Evolutionary conservation across 2,888 invertebrate genomes (phyloP), one percentile per base, ranked within the genome.

Genomic region (Morpho helenor): DNA sequence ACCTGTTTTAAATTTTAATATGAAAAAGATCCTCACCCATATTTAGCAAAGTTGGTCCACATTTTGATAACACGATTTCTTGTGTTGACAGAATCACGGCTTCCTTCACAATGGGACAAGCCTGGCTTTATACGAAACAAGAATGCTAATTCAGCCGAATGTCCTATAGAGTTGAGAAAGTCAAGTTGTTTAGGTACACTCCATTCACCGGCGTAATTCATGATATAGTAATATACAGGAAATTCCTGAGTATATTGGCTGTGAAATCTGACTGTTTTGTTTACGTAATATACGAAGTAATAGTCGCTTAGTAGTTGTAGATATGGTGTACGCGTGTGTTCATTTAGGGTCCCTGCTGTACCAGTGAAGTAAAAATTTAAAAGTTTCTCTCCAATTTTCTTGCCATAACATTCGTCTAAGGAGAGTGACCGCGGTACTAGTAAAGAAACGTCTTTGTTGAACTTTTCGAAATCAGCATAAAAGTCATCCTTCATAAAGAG

Each of bases 41-140:
- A 82, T 79, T 85, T 90, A 45, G 91, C 90, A 70, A 91, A 91
- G 68, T 91, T 91, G 0, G 90, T 90, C 89, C 91, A 91, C 84
- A 91, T 79, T 69, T 77, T 84, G 4, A 87, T 68, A 52, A 89
- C 77, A 71, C 82, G 79, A 23, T 68, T 77, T 64, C 84, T 80
- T 10, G 83, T 86, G 48, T 64, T 75, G 3, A 83, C 67, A 7
- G 85, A 83, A 65, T 88, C 85, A 56, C 81, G 70, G 64, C 80
- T 84, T 22, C 86, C 86, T 68, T 80, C 81, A 61, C 76, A 81
- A 39, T 70, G 59, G 7, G 68, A 66, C 31, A 60, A 60, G 9
- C 75, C 72, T 8, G 67, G 64, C 67, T 75, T 79, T 7, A 83
- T 69, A 39, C 76, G 70, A 67, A 87, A 91, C 31, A 91, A 58